Evolutionary conservation across 2,113 vertebrate species (phyloP).

Genomic region (Progne subis): DNA sequence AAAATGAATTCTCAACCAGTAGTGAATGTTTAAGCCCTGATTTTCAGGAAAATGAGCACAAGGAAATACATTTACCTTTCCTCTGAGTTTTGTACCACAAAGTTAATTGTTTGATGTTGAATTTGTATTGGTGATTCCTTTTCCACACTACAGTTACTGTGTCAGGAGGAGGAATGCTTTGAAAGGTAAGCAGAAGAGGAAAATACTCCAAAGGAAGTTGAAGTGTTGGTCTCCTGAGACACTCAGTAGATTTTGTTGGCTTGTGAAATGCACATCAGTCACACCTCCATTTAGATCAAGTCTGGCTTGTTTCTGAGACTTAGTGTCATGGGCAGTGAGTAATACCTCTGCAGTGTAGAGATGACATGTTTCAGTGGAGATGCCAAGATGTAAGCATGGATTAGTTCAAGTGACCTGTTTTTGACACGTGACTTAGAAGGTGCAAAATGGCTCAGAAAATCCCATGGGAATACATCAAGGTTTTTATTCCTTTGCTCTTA

Average conservation of each 20-base stretch:
- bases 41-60: not conserved
- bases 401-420: slow-evolving; percentile 30
- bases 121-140: slow-evolving; percentile 37
- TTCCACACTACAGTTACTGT: not conserved
- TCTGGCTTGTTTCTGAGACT: slow-evolving; percentile 18
- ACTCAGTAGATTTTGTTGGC: slow-evolving; percentile 5
- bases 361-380: slow-evolving; percentile 10
- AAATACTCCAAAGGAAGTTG: not conserved
- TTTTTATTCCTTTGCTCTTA: not conserved
- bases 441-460: not conserved
- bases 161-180: not conserved
- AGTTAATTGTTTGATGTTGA: slow-evolving; percentile 32
- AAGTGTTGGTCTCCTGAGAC: slow-evolving; percentile 13
- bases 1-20: not conserved
- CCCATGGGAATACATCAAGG: not conserved
- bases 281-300: slow-evolving; percentile 17
- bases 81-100: slow-evolving; percentile 26
- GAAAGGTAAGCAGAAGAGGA: slow-evolving; percentile 24
- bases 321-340: slow-evolving; percentile 33
- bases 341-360: slow-evolving; percentile 3
- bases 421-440: not conserved
- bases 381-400: not conserved
- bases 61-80: slow-evolving; percentile 20
- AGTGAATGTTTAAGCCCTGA: not conserved
- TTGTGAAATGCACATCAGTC: slow-evolving; percentile 51